Evolutionary conservation across 2,888 invertebrate genomes (phyloP).

Genomic region (Oscheius sp.): DNA sequence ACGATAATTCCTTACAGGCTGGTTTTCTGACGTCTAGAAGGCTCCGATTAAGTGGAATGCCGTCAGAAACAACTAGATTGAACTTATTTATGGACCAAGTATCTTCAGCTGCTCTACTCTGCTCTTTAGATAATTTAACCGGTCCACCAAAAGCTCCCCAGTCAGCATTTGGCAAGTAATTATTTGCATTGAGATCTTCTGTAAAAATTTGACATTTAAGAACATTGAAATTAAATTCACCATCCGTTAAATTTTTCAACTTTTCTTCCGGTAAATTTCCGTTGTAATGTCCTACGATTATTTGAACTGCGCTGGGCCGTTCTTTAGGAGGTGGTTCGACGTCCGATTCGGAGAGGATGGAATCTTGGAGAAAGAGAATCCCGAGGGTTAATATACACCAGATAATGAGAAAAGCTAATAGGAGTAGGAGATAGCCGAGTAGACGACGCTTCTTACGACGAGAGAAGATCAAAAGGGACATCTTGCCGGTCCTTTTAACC

Average conservation of each 20-base stretch:
- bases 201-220: background rate
- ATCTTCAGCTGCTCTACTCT: constrained; percentile 88
- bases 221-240: constrained; percentile 29
- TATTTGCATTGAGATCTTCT: constrained; percentile 69
- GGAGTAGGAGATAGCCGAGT: constrained; percentile 39
- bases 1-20: constrained; percentile 76
- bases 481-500: background rate
- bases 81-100: constrained; percentile 96
- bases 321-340: constrained; percentile 24
- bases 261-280: constrained; percentile 68
- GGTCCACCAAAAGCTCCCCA: constrained; percentile 89
- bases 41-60: constrained; percentile 73
- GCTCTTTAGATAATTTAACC: constrained; percentile 86
- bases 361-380: constrained; percentile 64
- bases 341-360: constrained; percentile 1
- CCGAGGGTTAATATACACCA: constrained; percentile 66
- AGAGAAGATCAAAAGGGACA: background rate
- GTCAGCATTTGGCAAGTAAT: constrained; percentile 60
- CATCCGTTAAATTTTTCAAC: constrained; percentile 61
- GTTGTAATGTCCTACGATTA: constrained; percentile 70
- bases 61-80: constrained; percentile 94
- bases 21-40: constrained; percentile 76
- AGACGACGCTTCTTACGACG: constrained; percentile 34
- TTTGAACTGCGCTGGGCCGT: constrained; percentile 51
- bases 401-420: constrained; percentile 58